Percentiles rank a stretch among this genome's conserved stretches.
phyloP scores from a whole-genome alignment of 2,888 invertebrate genomes.

The Dryococelus australis region DNA sequence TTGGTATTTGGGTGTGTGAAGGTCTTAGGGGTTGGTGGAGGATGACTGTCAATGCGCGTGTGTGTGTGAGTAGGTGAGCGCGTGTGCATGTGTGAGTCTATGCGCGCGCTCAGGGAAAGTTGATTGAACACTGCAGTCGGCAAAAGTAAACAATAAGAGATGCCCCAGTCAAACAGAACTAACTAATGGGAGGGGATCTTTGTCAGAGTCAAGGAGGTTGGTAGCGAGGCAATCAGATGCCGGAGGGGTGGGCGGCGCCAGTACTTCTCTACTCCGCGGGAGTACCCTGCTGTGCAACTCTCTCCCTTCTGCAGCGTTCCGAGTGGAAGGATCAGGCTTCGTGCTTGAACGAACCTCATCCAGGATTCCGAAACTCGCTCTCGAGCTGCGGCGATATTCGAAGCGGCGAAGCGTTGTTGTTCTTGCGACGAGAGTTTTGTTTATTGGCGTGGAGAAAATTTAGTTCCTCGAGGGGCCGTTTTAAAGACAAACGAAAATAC shows the following conservation, averaged over 20 bases:
- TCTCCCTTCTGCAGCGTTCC: neutral
- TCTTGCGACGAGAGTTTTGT: too few species aligned
- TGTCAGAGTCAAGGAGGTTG: neutral
- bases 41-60: neutral
- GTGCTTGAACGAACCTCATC: too few species aligned
- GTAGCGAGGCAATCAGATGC: neutral
- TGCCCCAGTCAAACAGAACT: neutral
- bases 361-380: too few species aligned
- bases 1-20: too few species aligned
- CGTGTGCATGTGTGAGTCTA: too few species aligned
- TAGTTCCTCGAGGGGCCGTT: too few species aligned
- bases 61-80: neutral
- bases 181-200: neutral
- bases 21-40: neutral
- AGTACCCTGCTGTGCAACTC: neutral
- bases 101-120: neutral
- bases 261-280: neutral
- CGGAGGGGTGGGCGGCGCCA: neutral
- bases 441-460: too few species aligned
- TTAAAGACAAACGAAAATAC: too few species aligned
- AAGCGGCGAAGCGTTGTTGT: too few species aligned
- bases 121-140: neutral
- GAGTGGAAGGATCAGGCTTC: too few species aligned
- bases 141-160: conserved; percentile 3
- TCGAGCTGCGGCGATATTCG: too few species aligned